Conservation (phyloP, 2,888 invertebrate genomes). For the Parthenolecanium corni region DNA sequence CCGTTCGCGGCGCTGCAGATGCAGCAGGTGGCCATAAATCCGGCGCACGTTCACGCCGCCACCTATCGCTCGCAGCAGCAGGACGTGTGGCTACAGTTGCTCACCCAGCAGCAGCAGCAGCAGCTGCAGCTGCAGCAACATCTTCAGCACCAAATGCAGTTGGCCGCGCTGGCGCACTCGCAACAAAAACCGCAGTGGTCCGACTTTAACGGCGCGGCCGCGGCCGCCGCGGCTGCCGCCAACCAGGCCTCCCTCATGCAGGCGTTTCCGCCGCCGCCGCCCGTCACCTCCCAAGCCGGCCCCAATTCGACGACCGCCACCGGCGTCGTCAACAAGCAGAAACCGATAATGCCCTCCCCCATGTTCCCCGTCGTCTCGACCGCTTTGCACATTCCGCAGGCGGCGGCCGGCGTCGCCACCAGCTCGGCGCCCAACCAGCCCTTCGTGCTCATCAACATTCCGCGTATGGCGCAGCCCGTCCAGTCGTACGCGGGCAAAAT, state of each 20-base stretch:
- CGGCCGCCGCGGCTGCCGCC: constrained; percentile 1
- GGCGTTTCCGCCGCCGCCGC: not conserved
- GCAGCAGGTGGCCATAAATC: constrained; percentile 29
- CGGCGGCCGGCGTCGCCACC: constrained; percentile 31
- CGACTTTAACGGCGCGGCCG: constrained; percentile 20
- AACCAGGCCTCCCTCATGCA: constrained; percentile 9
- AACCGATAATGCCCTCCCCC: constrained; percentile 22
- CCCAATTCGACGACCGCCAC: constrained; percentile 11
- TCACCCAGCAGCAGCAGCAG: constrained; percentile 30
- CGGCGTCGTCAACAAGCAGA: constrained; percentile 25
- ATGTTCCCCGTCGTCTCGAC: constrained; percentile 29
- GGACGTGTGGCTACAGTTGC: constrained; percentile 29
- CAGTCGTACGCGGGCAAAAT: constrained; percentile 11
- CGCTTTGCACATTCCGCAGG: constrained; percentile 30
- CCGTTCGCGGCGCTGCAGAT: constrained; percentile 31
- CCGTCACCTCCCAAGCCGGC: constrained; percentile 13
- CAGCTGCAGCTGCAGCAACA: constrained; percentile 32
- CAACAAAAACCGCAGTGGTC: constrained; percentile 16
- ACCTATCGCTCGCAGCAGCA: constrained; percentile 28
- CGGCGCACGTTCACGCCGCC: constrained; percentile 23
- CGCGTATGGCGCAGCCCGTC: constrained; percentile 8
- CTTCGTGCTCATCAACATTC: constrained; percentile 23
- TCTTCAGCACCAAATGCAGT: constrained; percentile 30
- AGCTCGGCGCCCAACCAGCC: constrained; percentile 30
- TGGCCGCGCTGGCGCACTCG: constrained; percentile 28